Conservation (phyloP, 2,888 invertebrate genomes). For the Sinelater perroti region DNA sequence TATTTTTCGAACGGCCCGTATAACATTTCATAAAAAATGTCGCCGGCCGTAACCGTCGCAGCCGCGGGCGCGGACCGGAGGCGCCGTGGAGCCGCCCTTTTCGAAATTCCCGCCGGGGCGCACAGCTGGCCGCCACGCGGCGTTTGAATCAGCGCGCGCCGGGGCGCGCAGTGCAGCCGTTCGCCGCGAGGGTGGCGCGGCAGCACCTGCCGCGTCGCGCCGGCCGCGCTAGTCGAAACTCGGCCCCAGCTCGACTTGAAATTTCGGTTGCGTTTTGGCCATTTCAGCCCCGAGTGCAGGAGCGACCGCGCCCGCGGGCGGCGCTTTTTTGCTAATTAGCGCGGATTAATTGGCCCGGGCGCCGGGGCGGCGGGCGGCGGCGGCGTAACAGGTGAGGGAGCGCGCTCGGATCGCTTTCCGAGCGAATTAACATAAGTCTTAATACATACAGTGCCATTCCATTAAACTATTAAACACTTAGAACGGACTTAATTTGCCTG, state of each 20-base stretch:
- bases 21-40: conserved; percentile 42
- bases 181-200: conserved; percentile 30
- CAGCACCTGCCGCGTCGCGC: conserved; percentile 35
- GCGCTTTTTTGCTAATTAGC: conserved; percentile 9
- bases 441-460: conserved; percentile 31
- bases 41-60: conserved; percentile 37
- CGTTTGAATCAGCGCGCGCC: conserved; percentile 24
- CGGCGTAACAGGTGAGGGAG: conserved; percentile 37
- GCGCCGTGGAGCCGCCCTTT: not conserved
- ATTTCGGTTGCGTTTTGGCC: too few relatives aligned
- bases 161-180: conserved; percentile 20
- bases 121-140: conserved; percentile 17
- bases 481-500: conserved; percentile 31
- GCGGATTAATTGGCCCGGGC: too few relatives aligned
- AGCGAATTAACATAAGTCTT: conserved; percentile 37
- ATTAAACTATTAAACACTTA: conserved; percentile 37
- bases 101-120: conserved; percentile 10
- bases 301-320: conserved; percentile 1
- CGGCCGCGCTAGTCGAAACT: too few relatives aligned
- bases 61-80: conserved; percentile 14
- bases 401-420: conserved; percentile 29
- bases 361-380: too few relatives aligned
- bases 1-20: conserved; percentile 39
- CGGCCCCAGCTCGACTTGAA: too few relatives aligned
- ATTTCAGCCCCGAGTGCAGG: too few relatives aligned